These are phyloP conservation scores for Rattus rattus DNA, from an alignment of 2,113 vertebrate species.

Conservation along the genomic window DNA sequence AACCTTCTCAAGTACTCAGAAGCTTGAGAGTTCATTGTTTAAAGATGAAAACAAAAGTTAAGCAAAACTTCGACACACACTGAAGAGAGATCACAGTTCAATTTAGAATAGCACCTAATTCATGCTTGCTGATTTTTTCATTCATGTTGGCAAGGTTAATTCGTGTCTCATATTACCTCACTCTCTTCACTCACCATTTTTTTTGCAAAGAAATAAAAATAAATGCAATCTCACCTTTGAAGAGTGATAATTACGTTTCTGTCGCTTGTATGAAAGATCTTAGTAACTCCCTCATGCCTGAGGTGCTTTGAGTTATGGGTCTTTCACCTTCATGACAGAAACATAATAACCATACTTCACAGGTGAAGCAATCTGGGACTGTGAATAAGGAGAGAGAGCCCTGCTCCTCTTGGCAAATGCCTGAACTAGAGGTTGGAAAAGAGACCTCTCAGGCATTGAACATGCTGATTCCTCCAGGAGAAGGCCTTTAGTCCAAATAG, in stretches of 20 bases:
- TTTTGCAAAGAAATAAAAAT: constrained; percentile 78
- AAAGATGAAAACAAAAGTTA: constrained; percentile 69
- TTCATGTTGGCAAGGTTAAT: constrained; percentile 70
- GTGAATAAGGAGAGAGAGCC: neutral
- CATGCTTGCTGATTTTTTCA: constrained; percentile 68
- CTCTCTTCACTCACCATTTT: constrained; percentile 53
- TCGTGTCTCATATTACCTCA: constrained; percentile 65
- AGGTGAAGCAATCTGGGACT: constrained; percentile 50
- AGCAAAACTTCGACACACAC: constrained; percentile 52
- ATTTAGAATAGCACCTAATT: constrained; percentile 58
- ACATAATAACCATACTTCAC: constrained; percentile 76
- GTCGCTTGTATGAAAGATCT: constrained; percentile 77
- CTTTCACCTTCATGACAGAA: constrained; percentile 82
- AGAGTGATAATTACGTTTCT: constrained; percentile 83
- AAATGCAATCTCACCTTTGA: constrained; percentile 76
- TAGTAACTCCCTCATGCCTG: constrained; percentile 78
- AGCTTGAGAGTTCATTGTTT: constrained; percentile 53
- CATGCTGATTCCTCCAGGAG: constrained; percentile 26
- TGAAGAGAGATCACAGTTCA: constrained; percentile 59
- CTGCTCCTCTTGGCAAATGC: constrained; percentile 44
- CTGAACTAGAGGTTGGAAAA: neutral
- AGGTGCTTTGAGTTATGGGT: constrained; percentile 76
- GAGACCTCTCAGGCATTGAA: neutral
- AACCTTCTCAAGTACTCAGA: constrained; percentile 36
- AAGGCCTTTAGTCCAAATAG: constrained; percentile 22